phyloP scores from a whole-genome alignment of 2,113 vertebrate species.

The Clarias magur region DNA sequence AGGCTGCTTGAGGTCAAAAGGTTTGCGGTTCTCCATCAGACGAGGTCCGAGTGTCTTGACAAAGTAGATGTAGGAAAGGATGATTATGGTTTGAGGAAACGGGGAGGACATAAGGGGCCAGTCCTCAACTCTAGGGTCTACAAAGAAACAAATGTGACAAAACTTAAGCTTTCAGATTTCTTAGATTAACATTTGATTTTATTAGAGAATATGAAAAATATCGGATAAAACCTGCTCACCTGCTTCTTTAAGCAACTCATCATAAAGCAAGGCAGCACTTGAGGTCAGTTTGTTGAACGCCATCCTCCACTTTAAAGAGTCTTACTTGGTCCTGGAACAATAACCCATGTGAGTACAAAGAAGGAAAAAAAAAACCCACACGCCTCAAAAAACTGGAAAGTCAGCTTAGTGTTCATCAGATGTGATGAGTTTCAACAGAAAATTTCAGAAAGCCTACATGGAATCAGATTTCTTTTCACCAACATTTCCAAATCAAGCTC shows the following conservation, averaged over 20 bases:
- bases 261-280: conserved; percentile 77
- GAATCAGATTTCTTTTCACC: neutral
- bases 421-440: neutral
- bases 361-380: too few species aligned
- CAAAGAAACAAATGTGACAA: neutral
- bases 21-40: conserved; percentile 86
- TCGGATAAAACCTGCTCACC: conserved; percentile 67
- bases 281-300: conserved; percentile 77
- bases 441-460: neutral
- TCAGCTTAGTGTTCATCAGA: neutral
- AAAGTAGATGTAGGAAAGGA: conserved; percentile 82
- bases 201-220: neutral
- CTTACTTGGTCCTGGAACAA: neutral
- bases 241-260: conserved; percentile 82
- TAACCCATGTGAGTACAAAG: neutral
- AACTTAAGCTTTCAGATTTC: neutral
- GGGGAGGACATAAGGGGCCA: conserved; percentile 85
- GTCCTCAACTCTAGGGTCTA: conserved; percentile 82
- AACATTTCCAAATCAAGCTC: neutral
- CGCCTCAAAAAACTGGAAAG: neutral
- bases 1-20: conserved; percentile 80
- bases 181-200: neutral
- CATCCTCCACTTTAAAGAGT: conserved; percentile 66
- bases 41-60: conserved; percentile 81
- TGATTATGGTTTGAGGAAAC: conserved; percentile 79